Conservation (phyloP, 2,888 invertebrate genomes). For the Aspidiotus rigidus region DNA sequence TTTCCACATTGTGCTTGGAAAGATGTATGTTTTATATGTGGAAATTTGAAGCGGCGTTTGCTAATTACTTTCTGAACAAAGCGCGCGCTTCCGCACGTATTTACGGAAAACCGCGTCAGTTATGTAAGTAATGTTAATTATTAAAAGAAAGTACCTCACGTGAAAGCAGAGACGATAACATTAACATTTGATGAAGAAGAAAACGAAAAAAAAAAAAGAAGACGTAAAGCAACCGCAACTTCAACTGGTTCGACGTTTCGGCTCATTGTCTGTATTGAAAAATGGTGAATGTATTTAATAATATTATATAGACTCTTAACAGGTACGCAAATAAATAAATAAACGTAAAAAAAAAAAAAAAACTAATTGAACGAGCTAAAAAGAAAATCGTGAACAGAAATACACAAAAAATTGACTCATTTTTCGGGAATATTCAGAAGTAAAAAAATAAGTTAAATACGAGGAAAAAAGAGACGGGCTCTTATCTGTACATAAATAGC, state of each 20-base stretch:
- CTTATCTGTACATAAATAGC: too few species aligned
- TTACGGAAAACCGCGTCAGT: conserved; percentile 4
- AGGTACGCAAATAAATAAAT: too few species aligned
- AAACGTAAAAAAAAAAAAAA: too few species aligned
- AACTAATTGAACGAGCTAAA: background rate
- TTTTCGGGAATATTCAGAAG: background rate
- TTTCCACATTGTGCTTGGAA: too few species aligned
- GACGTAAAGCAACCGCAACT: background rate
- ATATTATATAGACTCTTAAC: too few species aligned
- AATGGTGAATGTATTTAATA: background rate
- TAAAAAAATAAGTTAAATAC: background rate
- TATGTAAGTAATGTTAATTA: conserved; percentile 16
- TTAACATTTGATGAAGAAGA: background rate
- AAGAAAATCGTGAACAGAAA: background rate
- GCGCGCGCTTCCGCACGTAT: background rate
- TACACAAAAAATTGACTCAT: background rate
- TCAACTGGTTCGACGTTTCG: conserved; percentile 1
- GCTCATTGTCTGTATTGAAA: background rate
- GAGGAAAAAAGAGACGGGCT: background rate
- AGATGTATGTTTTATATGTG: too few species aligned
- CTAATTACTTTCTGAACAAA: background rate
- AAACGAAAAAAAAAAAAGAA: background rate
- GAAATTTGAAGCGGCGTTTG: background rate
- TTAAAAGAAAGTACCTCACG: background rate
- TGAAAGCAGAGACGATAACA: conserved; percentile 8